These are phyloP conservation scores for Mythimna pallens DNA, from an alignment of 2,888 invertebrate species.

Conservation along the genomic window DNA sequence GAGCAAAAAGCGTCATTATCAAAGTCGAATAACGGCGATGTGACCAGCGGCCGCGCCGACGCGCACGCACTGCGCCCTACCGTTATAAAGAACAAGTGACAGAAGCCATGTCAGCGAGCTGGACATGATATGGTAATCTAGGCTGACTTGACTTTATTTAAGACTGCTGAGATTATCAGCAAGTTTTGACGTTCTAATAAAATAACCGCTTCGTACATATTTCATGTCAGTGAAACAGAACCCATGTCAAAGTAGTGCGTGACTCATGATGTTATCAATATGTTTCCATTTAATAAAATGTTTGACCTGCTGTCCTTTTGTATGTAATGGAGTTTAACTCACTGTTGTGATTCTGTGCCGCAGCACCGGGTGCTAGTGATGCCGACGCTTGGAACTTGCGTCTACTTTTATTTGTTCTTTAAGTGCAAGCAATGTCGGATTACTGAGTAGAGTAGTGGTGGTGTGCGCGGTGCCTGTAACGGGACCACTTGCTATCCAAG, in stretches of 20 bases:
- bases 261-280: background rate
- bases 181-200: background rate
- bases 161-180: background rate
- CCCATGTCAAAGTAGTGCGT: background rate
- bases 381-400: too few species aligned
- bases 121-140: background rate
- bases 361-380: background rate
- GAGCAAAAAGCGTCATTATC: conserved; percentile 25
- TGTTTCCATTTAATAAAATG: background rate
- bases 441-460: background rate
- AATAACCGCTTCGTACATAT: background rate
- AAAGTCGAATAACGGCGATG: conserved; percentile 13
- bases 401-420: background rate
- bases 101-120: background rate
- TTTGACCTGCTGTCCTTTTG: background rate
- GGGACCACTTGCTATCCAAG: conserved; percentile 13
- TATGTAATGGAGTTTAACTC: background rate
- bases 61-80: background rate
- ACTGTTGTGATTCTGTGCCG: background rate
- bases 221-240: background rate
- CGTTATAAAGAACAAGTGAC: background rate
- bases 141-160: background rate
- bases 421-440: background rate
- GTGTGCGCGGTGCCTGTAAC: conserved; percentile 19
- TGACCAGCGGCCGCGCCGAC: conserved; percentile 1